A percentile compares a stretch with the other conserved stretches of the same genome.
Conservation (phyloP, 2,888 invertebrate species). For the Hirtodrosophila confusa region DNA sequence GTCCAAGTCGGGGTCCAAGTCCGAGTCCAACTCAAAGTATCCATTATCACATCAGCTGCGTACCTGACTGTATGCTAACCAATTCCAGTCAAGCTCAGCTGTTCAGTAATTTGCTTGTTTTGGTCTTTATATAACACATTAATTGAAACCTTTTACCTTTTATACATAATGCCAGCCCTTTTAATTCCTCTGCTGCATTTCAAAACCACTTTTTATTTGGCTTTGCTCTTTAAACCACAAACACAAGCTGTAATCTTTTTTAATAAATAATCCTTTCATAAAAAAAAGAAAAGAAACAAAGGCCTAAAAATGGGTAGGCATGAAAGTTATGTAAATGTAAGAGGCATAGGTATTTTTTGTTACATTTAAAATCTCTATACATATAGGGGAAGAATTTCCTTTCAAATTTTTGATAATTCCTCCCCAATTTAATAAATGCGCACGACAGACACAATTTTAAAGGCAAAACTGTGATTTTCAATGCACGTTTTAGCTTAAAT, state of each 20-base stretch:
- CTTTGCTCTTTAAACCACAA: conserved; percentile 20
- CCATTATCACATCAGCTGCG: conserved; percentile 44
- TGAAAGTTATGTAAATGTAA: too few relatives aligned
- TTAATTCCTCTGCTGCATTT: conserved; percentile 8
- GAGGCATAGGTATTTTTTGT: too few relatives aligned
- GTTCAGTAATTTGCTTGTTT: not conserved
- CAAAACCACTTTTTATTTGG: conserved; percentile 13
- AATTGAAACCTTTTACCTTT: conserved; percentile 20
- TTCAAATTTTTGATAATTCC: too few relatives aligned
- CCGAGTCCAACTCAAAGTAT: conserved; percentile 2
- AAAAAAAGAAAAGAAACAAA: too few relatives aligned
- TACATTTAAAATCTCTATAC: too few relatives aligned
- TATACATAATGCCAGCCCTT: conserved; percentile 19
- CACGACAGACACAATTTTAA: too few relatives aligned
- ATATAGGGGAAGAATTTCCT: too few relatives aligned
- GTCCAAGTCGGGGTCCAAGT: conserved; percentile 12
- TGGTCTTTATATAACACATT: conserved; percentile 15
- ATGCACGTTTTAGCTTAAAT: too few relatives aligned
- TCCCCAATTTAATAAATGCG: too few relatives aligned
- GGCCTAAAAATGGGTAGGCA: too few relatives aligned
- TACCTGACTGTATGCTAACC: conserved; percentile 11
- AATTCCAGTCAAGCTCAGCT: not conserved
- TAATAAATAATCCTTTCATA: conserved; percentile 19
- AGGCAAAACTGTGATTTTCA: too few relatives aligned
- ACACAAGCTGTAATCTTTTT: not conserved